Base-by-base conservation (phyloP, 2,888 invertebrate species). In the Andricus curvator region DNA sequence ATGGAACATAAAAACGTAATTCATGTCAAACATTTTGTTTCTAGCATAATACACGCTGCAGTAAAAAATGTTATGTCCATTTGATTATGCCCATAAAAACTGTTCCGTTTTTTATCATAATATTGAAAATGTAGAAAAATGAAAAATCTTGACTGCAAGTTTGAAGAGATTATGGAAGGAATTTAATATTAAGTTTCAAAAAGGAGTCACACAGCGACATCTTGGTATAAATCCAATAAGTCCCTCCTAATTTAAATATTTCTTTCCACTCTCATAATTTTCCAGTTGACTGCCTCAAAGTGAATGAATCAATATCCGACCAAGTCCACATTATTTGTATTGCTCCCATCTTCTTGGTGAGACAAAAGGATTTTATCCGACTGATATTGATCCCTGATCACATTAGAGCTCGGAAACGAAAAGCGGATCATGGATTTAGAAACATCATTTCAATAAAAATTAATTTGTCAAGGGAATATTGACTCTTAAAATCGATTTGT, bases 221-320 rank as follows among this genome's bases (percentile, higher is more conserved):
- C 41, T 41, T 15, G n/a, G 67, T 67, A 41, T 67, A 67, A 51
- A 56, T 70, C 33, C 51, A 70, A 56, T 70, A 70, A 74, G 33
- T 29, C 33, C n/a, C 74, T 29, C n/a, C 74, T 74, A 56, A 74
- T 74, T 74, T 74, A 51, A 74, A 74, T 74, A 74, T 56, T 74
- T 74, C 56, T 74, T 74, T 74, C 33, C 51, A 56, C 56, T 56
- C 4, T 74, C 33, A 56, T 74, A 74, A 74, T 56, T 74, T 74
- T 56, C 33, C 56, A 74, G 56, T 33, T 33, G 33, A 56, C 29
- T 56, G 15, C 33, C 33, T 74, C 29, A 20, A 9, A 48, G 48
- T 33, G 20, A 29, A 74, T 56, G 56, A 74, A 74, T 74, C 74
- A 51, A 70, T 70, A 70, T 25, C 70, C 17, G 5, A 29, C 25